Base-by-base conservation (phyloP, 2,797 vertebrate species). In the Delichon dasypus region DNA sequence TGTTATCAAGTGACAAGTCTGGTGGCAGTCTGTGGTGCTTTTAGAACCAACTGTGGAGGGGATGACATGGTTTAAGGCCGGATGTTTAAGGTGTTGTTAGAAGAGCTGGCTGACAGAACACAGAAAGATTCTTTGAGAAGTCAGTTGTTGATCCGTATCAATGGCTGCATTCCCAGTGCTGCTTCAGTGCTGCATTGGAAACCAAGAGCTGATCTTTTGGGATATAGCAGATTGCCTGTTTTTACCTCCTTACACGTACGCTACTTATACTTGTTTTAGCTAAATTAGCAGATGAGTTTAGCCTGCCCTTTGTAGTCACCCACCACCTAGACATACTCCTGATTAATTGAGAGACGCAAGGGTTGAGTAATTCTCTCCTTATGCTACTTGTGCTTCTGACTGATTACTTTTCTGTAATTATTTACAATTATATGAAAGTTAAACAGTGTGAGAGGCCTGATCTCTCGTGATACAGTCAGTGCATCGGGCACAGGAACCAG, bases 391-490 rank as follows among this genome's bases (percentile, higher is more conserved):
- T 65, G 45, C 80, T 92, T 90, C 58, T 78, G 34, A 87, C 65
- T 84, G 51, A 50, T 66, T 74, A 22, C 1, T 5, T 79, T 83
- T 65, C 81, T 89, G 25, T 67, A 34, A 74, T 77, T 93, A 89
- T 82, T 91, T 82, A 62, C 66, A 86, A 30, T 86, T 93, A 70
- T 42, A 74, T 89, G 64, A 73, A 73, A 94, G 67, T 34, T 16
- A 68, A 94, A 67, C 57, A 68, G 55, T 58, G 47, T 48, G 83
- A 93, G 78, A 74, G 38, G 54, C 32, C 26, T 58, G 25, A 47
- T 89, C 57, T 94, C 36, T n/a, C 10, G 7, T 77, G 48, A 42
- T 50, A 22, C 6, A 85, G 51, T 90, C 47, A 85, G 67, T 68
- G 71, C 57, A 13, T 44, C 15, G 29, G 73, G 55, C 54, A 58